Conservation (phyloP, 1,140 invertebrate species). For the Eriosoma lanigerum region DNA sequence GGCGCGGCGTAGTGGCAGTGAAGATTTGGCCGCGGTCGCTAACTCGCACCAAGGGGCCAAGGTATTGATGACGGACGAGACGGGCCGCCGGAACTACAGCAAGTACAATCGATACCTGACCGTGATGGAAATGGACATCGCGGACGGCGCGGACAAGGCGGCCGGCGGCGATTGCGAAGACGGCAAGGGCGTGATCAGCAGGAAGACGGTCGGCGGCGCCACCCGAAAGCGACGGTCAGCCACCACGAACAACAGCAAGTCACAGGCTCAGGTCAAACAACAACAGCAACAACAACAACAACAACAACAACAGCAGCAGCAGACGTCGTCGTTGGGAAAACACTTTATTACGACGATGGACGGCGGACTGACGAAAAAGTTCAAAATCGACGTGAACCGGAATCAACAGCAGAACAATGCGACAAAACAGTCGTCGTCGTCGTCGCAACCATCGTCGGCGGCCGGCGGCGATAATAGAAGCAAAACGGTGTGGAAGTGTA, state of each 20-base stretch:
- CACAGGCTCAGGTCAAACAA: not conserved
- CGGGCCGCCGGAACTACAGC: conserved; percentile 84
- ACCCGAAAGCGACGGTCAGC: not conserved
- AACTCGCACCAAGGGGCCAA: conserved; percentile 73
- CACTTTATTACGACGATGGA: no score
- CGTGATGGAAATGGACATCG: conserved; percentile 65
- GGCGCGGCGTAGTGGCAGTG: conserved; percentile 57
- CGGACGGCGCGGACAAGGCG: conserved; percentile 56
- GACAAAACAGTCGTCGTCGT: conserved; percentile 57
- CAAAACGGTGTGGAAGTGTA: conserved; percentile 75
- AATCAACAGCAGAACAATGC: conserved; percentile 53
- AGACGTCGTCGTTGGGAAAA: not conserved
- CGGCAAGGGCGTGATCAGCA: conserved; percentile 44
- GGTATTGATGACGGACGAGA: conserved; percentile 87
- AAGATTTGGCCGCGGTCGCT: conserved; percentile 63
- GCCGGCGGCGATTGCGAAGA: conserved; percentile 53
- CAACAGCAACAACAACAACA: no score
- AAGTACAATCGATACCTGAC: conserved; percentile 88
- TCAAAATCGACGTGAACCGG: conserved; percentile 50
- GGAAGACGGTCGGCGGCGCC: not conserved
- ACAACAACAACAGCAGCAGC: not conserved
- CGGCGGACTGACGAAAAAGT: not conserved
- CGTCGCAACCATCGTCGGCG: conserved; percentile 53
- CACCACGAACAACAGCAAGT: not conserved
- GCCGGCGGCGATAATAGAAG: conserved; percentile 57